phyloP scores from a whole-genome alignment of 1,140 invertebrate species.

The Penaeus chinensis region DNA sequence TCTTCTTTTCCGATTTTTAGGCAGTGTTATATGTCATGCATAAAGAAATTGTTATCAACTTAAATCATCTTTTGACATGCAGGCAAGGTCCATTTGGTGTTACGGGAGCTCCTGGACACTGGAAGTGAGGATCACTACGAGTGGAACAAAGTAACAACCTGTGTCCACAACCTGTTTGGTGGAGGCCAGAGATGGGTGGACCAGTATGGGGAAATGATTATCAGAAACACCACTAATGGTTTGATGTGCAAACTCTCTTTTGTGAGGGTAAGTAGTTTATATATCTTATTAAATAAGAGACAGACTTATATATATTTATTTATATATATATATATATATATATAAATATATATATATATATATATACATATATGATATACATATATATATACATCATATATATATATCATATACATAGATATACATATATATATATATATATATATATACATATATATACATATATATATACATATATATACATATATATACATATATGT shows the following conservation, averaged over 20 bases:
- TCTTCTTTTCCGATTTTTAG: background rate
- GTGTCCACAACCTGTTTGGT: slow-evolving; percentile 86
- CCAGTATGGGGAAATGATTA: slow-evolving; percentile 85
- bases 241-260: slow-evolving; percentile 84
- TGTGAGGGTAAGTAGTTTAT: slow-evolving; percentile 75
- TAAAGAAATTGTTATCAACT: background rate
- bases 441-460: no score
- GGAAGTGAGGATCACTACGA: slow-evolving; percentile 72
- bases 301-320: background rate
- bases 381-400: no score
- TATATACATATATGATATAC: no score
- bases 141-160: slow-evolving; percentile 91
- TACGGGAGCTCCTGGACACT: slow-evolving; percentile 68
- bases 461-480: no score
- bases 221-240: slow-evolving; percentile 71
- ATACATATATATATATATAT: no score
- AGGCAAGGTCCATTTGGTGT: slow-evolving; percentile 69
- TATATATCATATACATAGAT: no score
- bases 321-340: no score
- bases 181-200: slow-evolving; percentile 84
- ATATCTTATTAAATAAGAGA: background rate
- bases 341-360: no score
- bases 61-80: slow-evolving; percentile 29
- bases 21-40: background rate
- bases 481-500: no score